A percentile compares a stretch with the other conserved stretches of the same genome.
Conservation (phyloP, 2,113 vertebrate genomes). For the Melanerpes aurifrons region DNA sequence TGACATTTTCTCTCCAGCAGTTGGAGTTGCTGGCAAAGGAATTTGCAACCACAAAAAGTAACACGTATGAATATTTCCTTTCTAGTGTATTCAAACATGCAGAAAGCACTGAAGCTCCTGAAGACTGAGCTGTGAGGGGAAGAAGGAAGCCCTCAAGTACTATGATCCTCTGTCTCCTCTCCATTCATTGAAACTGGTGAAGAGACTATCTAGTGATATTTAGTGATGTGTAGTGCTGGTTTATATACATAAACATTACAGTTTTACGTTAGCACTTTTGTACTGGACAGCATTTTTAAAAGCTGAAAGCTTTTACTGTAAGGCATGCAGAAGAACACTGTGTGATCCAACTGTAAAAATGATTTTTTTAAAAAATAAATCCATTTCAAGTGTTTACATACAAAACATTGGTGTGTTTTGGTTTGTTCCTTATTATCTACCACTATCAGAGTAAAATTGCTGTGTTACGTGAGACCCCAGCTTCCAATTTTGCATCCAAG, state of each 20-base stretch:
- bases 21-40: not conserved
- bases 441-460: not conserved
- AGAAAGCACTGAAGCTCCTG: constrained; percentile 79
- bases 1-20: not conserved
- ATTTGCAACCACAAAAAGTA: constrained; percentile 22
- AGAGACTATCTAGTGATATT: constrained; percentile 13
- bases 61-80: constrained; percentile 20
- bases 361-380: constrained; percentile 76
- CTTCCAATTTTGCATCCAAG: not conserved
- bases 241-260: not conserved
- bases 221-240: constrained; percentile 29
- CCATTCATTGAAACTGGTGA: not conserved
- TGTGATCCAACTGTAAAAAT: constrained; percentile 62
- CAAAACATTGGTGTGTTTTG: not conserved
- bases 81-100: constrained; percentile 81
- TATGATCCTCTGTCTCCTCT: not conserved
- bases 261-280: constrained; percentile 65
- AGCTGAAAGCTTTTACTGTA: constrained; percentile 65
- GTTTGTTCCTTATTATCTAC: not conserved
- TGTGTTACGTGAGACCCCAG: not conserved
- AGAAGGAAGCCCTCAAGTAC: not conserved
- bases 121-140: constrained; percentile 81
- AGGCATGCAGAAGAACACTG: constrained; percentile 37
- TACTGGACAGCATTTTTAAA: constrained; percentile 48
- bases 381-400: constrained; percentile 66